These are phyloP conservation scores for Sicus ferrugineus DNA, from an alignment of 2,888 invertebrate genomes.

Conservation along the genomic window DNA sequence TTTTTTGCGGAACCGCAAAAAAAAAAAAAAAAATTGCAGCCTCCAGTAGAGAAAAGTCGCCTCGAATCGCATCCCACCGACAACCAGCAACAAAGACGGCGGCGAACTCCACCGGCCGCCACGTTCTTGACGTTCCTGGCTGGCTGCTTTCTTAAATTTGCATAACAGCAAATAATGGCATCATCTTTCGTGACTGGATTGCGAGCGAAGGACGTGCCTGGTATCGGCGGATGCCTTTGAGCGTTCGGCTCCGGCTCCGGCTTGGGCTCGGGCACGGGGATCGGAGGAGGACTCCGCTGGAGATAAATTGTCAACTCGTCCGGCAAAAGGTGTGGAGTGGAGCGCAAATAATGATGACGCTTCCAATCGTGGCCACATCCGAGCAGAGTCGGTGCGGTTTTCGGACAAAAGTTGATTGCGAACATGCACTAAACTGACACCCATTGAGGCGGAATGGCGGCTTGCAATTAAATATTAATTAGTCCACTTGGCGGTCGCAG, in stretches of 20 bases:
- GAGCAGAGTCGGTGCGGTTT: not conserved
- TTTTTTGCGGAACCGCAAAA: conserved; percentile 12
- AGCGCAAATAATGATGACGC: conserved; percentile 18
- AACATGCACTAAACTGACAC: conserved; percentile 27
- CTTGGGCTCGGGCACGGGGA: not conserved
- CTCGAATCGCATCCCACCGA: not conserved
- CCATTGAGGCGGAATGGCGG: not conserved
- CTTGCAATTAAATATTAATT: conserved; percentile 30
- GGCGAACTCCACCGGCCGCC: not conserved
- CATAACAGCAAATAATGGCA: conserved; percentile 25
- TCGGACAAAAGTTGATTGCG: conserved; percentile 6
- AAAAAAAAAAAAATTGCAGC: no score
- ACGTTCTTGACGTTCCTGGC: not conserved
- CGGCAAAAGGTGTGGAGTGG: conserved; percentile 15
- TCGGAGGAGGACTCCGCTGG: not conserved
- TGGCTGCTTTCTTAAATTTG: conserved; percentile 7
- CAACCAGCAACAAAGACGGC: not conserved
- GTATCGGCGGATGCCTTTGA: no score
- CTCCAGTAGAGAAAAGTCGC: not conserved
- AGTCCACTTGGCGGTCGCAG: not conserved
- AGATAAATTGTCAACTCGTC: conserved; percentile 26
- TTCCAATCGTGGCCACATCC: not conserved
- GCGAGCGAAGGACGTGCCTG: conserved; percentile 1
- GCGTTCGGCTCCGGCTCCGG: not conserved
- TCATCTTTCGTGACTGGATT: not conserved